Conservation (phyloP, 2,888 invertebrate species). For the Oscheius sp. region DNA sequence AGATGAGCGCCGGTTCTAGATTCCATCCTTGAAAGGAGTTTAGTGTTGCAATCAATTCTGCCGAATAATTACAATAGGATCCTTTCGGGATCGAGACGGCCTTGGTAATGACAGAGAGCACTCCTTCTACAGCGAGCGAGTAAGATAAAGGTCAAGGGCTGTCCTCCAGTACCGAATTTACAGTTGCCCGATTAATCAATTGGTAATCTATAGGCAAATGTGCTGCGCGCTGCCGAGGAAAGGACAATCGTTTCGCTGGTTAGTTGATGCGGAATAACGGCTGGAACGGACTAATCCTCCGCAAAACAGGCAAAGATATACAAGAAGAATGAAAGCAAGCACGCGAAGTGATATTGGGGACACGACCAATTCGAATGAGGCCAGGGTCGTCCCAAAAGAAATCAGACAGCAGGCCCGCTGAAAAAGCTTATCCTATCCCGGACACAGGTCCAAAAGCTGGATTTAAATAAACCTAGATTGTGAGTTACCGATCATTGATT, state of each 20-base stretch:
- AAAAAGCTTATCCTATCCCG: constrained; percentile 10
- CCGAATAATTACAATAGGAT: background rate
- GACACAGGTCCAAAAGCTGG: background rate
- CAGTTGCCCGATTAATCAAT: constrained; percentile 19
- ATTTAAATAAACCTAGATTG: background rate
- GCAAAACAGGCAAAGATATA: constrained; percentile 16
- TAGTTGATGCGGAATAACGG: constrained; percentile 5
- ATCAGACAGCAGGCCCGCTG: constrained; percentile 23
- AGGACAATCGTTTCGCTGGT: too few species aligned
- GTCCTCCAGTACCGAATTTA: constrained; percentile 14
- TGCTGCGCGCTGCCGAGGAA: background rate
- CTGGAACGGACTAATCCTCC: background rate
- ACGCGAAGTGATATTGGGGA: constrained; percentile 29
- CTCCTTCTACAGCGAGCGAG: background rate
- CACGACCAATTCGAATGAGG: constrained; percentile 29
- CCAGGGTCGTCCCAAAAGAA: constrained; percentile 27
- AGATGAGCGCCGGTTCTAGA: constrained; percentile 18
- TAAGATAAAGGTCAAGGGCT: constrained; percentile 28
- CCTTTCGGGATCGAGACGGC: background rate
- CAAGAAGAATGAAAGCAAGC: constrained; percentile 22
- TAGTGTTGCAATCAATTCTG: background rate
- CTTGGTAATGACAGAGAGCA: constrained; percentile 17
- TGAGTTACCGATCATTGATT: too few species aligned
- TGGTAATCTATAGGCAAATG: constrained; percentile 1
- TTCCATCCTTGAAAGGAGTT: background rate